Base-by-base conservation (phyloP, 64 coral and sea anemone genomes). In the Exaiptasia diaphana region DNA sequence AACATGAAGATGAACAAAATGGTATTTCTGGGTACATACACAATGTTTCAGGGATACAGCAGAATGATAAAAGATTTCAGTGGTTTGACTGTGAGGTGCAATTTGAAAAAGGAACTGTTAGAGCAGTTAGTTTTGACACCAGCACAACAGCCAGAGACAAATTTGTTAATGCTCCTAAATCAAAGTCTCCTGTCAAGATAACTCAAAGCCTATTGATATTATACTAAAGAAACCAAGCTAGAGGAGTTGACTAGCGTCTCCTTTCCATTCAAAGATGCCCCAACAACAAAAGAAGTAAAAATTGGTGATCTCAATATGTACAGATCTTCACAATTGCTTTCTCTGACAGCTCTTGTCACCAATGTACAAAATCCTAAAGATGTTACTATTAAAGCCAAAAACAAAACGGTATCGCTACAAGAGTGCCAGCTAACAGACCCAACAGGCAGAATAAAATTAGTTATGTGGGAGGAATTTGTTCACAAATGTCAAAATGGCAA, bases 81-180 rank as follows among this genome's bases (percentile, higher is more conserved):
- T 93, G 84, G 43, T 39, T 93, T 38, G 82, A 77, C 57, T 86
- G 82, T 75, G 65, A 24, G 36, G 64, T 86, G 18, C 90, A 87
- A 54, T 79, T 73, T 73, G 61, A 92, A 44, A 18, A 39, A 56
- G 63, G 75, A 8, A 29, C 86, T 0, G 3, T 81, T 41, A 86
- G 63, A 50, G 67, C 71, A 63, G 82, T 93, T 13, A 79, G 82
- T 67, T 92, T 92, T 81, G 74, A 46, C 43, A 46, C 43, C 6
- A 46, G 43, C 15, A 46, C 43, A 7, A 6, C 6, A 46, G 43
- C 43, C 15, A 46, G 43, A 46, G 15, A 6, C 6, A 46, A 46
- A 46, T 46, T 46, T 15, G 15, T 15, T 46, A 15, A 46, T 46
- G 43, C 43, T 8, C 6, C 43, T 15, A 46, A 46, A 46, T 8